A percentile compares a stretch with the other conserved stretches of the same genome.
These are phyloP conservation scores for Timandra comae DNA, from an alignment of 2,888 invertebrate genomes.

Conservation along the genomic window DNA sequence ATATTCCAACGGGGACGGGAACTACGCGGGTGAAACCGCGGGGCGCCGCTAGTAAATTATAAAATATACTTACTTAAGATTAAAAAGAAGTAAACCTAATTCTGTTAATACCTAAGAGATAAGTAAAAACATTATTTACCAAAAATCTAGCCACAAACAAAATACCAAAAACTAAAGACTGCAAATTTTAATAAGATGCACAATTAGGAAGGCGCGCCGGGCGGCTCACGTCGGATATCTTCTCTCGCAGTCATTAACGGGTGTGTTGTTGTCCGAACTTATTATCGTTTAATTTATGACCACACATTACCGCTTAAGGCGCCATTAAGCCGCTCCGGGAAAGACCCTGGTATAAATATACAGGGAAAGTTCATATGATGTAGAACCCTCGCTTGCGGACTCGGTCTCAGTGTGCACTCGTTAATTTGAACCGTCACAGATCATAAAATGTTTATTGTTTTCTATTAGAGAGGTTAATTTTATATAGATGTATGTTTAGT, in stretches of 20 bases:
- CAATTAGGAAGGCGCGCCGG: slow-evolving; percentile 31
- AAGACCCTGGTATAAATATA: slow-evolving; percentile 55
- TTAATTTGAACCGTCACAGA: slow-evolving; percentile 59
- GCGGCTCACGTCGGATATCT: slow-evolving; percentile 27
- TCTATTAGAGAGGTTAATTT: slow-evolving; percentile 38
- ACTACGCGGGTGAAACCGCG: too few species aligned
- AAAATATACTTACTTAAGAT: too few species aligned
- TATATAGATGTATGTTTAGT: too few species aligned
- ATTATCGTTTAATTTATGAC: slow-evolving; percentile 74
- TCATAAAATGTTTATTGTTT: slow-evolving; percentile 62
- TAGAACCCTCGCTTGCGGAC: slow-evolving; percentile 40
- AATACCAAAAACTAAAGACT: not conserved
- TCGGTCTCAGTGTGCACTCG: slow-evolving; percentile 49
- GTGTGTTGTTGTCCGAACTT: slow-evolving; percentile 70
- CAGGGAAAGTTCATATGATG: slow-evolving; percentile 54
- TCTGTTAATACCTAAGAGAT: too few species aligned
- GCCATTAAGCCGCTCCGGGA: slow-evolving; percentile 55
- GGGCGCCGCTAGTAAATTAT: too few species aligned
- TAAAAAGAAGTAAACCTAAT: too few species aligned
- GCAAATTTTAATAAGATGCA: slow-evolving; percentile 13
- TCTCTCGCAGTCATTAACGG: slow-evolving; percentile 43
- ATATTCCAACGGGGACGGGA: too few species aligned
- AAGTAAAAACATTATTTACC: too few species aligned
- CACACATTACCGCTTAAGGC: slow-evolving; percentile 72
- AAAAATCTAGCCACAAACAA: not conserved